Conservation (phyloP, 2,888 invertebrate species). For the Epirrita christyi region DNA sequence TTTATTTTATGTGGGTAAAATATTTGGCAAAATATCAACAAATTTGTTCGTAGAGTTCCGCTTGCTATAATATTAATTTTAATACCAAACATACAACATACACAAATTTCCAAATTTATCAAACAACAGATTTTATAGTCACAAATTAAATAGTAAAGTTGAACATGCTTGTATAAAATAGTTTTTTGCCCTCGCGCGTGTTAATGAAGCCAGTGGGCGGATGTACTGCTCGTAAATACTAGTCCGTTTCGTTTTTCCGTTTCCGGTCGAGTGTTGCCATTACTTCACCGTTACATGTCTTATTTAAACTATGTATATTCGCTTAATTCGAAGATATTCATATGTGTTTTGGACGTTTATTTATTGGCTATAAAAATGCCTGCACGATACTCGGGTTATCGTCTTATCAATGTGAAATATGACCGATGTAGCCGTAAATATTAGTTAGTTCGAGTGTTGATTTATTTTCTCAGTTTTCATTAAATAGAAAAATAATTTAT, state of each 20-base stretch:
- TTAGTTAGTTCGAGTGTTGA: conserved; percentile 36
- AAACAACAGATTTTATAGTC: conserved; percentile 1
- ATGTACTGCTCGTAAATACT: conserved; percentile 80
- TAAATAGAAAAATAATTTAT: neutral
- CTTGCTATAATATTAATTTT: too few species aligned
- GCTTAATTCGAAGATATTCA: conserved; percentile 64
- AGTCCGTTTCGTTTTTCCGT: conserved; percentile 80
- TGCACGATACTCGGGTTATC: conserved; percentile 56
- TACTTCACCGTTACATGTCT: conserved; percentile 75
- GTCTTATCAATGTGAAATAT: conserved; percentile 55
- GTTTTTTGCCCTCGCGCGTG: conserved; percentile 59
- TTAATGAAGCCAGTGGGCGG: conserved; percentile 74
- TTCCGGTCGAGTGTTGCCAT: conserved; percentile 74
- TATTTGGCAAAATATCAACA: too few species aligned
- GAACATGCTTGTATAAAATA: conserved; percentile 50
- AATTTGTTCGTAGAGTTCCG: too few species aligned
- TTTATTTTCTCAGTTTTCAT: conserved; percentile 25
- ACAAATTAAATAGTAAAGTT: conserved; percentile 39
- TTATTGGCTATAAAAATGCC: conserved; percentile 57
- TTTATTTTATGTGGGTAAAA: too few species aligned
- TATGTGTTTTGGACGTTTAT: conserved; percentile 51
- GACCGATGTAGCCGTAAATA: conserved; percentile 48
- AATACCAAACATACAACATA: neutral
- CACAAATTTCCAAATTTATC: neutral
- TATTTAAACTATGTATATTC: conserved; percentile 70